phyloP scores from a whole-genome alignment of 2,113 vertebrate genomes.

The Mormyrus iriodes region DNA sequence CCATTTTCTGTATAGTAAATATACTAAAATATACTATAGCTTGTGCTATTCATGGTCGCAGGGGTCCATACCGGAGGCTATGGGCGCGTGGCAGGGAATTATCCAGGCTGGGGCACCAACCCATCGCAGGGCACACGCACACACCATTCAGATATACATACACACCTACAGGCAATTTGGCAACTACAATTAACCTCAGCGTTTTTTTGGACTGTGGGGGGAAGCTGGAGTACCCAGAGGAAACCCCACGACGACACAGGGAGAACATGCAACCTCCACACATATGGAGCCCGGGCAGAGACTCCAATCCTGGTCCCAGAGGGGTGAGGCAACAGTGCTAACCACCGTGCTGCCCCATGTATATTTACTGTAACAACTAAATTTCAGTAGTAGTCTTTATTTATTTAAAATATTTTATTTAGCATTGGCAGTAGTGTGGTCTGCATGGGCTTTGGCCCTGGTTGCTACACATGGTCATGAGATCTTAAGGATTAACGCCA shows the following conservation, averaged over 20 bases:
- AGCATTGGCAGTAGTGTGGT: background rate
- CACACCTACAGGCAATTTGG: background rate
- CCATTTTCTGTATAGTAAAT: no score
- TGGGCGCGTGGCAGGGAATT: no score
- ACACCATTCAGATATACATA: background rate
- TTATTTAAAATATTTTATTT: background rate
- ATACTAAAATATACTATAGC: no score
- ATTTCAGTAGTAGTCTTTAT: background rate
- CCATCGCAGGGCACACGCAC: no score
- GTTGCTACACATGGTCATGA: background rate
- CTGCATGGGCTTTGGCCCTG: background rate
- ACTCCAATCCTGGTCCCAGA: background rate
- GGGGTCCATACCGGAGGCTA: background rate
- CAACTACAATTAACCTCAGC: background rate
- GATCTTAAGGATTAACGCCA: background rate
- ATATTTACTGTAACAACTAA: background rate
- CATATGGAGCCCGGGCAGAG: background rate
- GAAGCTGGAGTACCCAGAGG: background rate
- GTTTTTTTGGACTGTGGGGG: background rate
- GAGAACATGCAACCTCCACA: background rate
- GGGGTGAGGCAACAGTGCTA: no score
- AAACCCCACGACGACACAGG: background rate
- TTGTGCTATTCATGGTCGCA: no score
- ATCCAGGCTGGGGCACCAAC: no score
- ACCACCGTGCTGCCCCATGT: background rate